Evolutionary conservation across 2,113 vertebrate species (phyloP).

Genomic region (Nannobrachium achirus): DNA sequence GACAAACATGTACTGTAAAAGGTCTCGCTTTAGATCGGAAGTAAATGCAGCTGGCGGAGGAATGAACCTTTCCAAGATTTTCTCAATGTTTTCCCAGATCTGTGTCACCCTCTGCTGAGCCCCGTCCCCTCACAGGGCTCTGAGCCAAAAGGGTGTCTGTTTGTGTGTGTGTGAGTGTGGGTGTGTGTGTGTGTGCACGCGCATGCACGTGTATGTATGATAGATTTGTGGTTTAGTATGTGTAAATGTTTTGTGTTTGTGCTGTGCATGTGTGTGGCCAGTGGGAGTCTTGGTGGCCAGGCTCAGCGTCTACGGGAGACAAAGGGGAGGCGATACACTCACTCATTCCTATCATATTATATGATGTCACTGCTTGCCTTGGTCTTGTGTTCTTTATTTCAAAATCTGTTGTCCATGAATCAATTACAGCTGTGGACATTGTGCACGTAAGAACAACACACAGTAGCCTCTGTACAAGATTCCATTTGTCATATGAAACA

Average conservation of each 20-base stretch:
- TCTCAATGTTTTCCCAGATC: constrained; percentile 38
- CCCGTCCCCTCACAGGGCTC: constrained; percentile 29
- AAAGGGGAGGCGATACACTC: constrained; percentile 30
- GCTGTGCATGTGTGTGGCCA: constrained; percentile 31
- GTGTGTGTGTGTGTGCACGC: constrained; percentile 21
- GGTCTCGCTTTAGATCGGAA: constrained; percentile 67
- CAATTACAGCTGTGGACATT: constrained; percentile 19
- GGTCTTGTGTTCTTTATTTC: constrained; percentile 22
- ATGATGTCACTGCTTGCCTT: constrained; percentile 35
- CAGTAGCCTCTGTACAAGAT: neutral
- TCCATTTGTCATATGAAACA: no score
- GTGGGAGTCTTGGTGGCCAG: constrained; percentile 38
- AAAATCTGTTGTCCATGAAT: constrained; percentile 18
- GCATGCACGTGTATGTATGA: no score
- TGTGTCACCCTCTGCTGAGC: constrained; percentile 51
- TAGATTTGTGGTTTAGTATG: constrained; percentile 10
- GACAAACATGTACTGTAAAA: constrained; percentile 55
- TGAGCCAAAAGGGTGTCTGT: constrained; percentile 13
- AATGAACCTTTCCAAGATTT: constrained; percentile 61
- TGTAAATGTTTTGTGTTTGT: constrained; percentile 35
- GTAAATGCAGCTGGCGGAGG: constrained; percentile 72
- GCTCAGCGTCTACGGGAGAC: constrained; percentile 25
- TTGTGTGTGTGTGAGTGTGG: constrained; percentile 12
- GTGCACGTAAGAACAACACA: neutral
- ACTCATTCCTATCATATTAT: constrained; percentile 30